Evolutionary conservation across 1,140 invertebrate genomes (phyloP), one percentile per base, ranked within the genome.

Genomic region (Batillaria attramentaria): DNA sequence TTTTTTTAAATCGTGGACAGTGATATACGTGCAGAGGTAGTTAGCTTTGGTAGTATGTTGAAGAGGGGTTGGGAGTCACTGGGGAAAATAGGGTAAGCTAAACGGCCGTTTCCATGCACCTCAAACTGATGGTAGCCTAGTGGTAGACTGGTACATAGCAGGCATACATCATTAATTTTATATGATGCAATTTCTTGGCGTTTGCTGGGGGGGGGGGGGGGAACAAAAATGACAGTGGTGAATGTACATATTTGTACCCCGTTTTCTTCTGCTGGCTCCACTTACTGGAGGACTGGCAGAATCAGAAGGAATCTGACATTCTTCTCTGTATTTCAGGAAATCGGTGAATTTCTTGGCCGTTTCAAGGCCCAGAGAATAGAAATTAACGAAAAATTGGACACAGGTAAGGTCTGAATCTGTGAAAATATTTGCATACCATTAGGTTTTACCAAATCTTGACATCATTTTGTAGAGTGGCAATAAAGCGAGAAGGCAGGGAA

Each of bases 301-400:
- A 50, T 24, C 33, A 8, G n/a, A 28, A 3, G 33, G 57, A 76
- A 28, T 10, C 28, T 43, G 10, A 20, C 62, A 28, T 41, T 65
- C 1, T 76, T 62, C 65, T 46, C 62, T 33, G 37, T 68, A 28
- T 31, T 68, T 6, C 60, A 80, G 79, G 79, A 80, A 72, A 66
- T 80, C 24, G n/a, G 41, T 62, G 79, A 80, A 37, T 80, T 80
- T 70, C 54, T 80, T 10, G 68, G 66, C 0, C 24, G 13, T 35
- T 80, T 76, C 62, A 72, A 80, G 62, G 73, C 79, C 70, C 68
- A 70, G 37, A 76, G 77, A 60, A 80, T 80, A 16, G 74, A 76
- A 46, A 76, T 80, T 31, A 80, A 60, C 43, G 79, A 80, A 43
- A 60, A 39, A 18, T 66, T 80, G 33, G 79, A 80, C 68, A 57